Evolutionary conservation across 2,797 vertebrate genomes (phyloP).

Genomic region (Hippopotamyrus pictus): DNA sequence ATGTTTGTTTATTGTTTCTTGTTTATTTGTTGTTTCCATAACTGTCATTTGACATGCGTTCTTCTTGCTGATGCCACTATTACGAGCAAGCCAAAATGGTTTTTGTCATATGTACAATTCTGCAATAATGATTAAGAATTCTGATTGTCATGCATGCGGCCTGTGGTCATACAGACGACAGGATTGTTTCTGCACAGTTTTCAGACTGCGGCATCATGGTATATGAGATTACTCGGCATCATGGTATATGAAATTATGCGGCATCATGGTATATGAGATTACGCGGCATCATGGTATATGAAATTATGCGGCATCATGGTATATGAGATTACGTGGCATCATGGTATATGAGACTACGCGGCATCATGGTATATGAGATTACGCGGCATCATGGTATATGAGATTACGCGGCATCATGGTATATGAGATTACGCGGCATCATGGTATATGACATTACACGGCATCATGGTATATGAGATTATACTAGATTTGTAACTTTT

Average conservation of each 20-base stretch:
- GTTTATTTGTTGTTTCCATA: background rate
- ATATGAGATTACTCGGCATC: constrained; percentile 43
- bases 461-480: constrained; percentile 41
- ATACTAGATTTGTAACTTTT: constrained; percentile 47
- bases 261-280: constrained; percentile 49
- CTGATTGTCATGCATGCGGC: background rate
- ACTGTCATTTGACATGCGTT: background rate
- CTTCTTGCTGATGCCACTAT: background rate
- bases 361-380: too few species aligned
- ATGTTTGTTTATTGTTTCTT: background rate
- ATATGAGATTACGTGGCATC: constrained; percentile 51
- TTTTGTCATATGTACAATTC: background rate
- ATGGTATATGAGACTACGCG: constrained; percentile 48
- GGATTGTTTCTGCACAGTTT: constrained; percentile 40
- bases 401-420: constrained; percentile 42
- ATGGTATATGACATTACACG: constrained; percentile 48
- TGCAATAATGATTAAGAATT: background rate
- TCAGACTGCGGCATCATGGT: constrained; percentile 49
- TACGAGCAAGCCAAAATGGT: background rate
- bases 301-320: constrained; percentile 54
- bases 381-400: constrained; percentile 45
- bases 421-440: too few species aligned
- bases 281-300: too few species aligned
- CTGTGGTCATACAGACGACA: constrained; percentile 41
- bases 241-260: constrained; percentile 47